phyloP scores from a whole-genome alignment of 2,797 vertebrate species.

The Pempheris klunzingeri region DNA sequence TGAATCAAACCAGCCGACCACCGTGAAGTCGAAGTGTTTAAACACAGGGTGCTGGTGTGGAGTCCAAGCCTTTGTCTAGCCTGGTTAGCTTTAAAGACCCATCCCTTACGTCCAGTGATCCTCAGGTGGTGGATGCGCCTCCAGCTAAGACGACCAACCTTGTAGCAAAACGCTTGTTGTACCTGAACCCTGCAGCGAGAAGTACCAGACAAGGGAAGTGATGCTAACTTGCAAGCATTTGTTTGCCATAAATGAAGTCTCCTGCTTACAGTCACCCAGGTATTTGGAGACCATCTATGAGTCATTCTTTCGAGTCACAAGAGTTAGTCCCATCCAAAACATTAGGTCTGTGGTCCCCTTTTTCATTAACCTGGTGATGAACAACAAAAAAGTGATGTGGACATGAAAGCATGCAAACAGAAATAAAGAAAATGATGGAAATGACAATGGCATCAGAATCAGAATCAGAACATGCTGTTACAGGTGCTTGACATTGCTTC shows the following conservation, averaged over 20 bases:
- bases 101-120: constrained; percentile 72
- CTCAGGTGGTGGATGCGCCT: constrained; percentile 76
- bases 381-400: constrained; percentile 44
- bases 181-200: constrained; percentile 81
- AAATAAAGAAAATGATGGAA: not conserved
- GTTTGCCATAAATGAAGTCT: constrained; percentile 84
- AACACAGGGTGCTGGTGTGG: constrained; percentile 83
- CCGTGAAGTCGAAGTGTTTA: constrained; percentile 88
- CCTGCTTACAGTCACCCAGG: constrained; percentile 86
- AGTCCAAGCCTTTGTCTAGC: constrained; percentile 73
- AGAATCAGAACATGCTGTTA: no score
- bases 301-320: constrained; percentile 73
- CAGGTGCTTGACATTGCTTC: constrained; percentile 1
- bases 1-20: constrained; percentile 86
- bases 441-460: constrained; percentile 8
- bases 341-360: constrained; percentile 35
- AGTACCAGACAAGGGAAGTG: constrained; percentile 73
- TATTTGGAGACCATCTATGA: constrained; percentile 84
- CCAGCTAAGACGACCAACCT: constrained; percentile 59
- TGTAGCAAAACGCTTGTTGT: constrained; percentile 58
- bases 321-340: constrained; percentile 50
- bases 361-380: constrained; percentile 62
- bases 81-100: constrained; percentile 66
- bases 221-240: constrained; percentile 78
- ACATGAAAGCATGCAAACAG: constrained; percentile 27